Percentiles rank a stretch among this genome's conserved stretches.
Evolutionary conservation across 1,140 invertebrate genomes (phyloP).

Genomic region (Gryllus bimaculatus): DNA sequence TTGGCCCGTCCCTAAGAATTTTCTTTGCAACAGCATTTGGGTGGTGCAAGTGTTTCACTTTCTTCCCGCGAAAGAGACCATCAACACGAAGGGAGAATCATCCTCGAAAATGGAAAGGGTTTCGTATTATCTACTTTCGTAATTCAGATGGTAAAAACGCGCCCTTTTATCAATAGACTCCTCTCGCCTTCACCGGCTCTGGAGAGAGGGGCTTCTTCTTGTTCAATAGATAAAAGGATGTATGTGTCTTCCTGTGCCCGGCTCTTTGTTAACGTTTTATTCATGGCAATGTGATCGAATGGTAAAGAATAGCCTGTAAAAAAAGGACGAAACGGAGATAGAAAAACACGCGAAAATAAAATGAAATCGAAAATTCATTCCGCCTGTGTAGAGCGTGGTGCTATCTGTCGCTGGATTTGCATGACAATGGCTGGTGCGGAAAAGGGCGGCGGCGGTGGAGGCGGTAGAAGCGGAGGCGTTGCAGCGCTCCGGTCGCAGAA

Average conservation of each 20-base stretch:
- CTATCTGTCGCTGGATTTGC: not conserved
- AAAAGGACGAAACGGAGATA: not conserved
- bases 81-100: too few species aligned
- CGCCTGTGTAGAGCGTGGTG: not conserved
- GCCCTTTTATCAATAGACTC: too few species aligned
- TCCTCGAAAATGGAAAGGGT: too few species aligned
- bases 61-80: too few species aligned
- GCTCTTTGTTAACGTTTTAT: not conserved
- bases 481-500: too few species aligned
- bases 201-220: too few species aligned
- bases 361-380: conserved; percentile 5
- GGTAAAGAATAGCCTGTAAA: not conserved
- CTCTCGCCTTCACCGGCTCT: too few species aligned
- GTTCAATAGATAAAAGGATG: not conserved
- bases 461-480: not conserved
- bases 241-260: not conserved
- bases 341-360: not conserved
- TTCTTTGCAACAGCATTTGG: too few species aligned
- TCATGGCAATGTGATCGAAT: not conserved
- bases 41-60: too few species aligned
- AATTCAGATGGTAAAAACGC: too few species aligned
- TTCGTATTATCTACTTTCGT: too few species aligned
- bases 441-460: not conserved
- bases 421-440: not conserved
- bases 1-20: too few species aligned